Evolutionary conservation across 2,888 invertebrate species (phyloP), one percentile per base, ranked within the genome.

Genomic region (Hydrotaea diabolus): DNA sequence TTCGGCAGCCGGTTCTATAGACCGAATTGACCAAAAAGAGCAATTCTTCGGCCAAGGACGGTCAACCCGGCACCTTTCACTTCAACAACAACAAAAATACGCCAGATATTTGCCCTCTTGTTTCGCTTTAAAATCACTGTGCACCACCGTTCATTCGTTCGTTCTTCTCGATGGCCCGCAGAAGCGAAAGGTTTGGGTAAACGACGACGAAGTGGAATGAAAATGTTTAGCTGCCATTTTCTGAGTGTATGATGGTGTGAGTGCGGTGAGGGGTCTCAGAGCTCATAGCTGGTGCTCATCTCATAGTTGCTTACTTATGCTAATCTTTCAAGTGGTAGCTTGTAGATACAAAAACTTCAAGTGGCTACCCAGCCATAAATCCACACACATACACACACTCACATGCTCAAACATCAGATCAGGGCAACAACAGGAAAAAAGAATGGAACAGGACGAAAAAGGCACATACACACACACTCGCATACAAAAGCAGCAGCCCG

Each of bases 301-400:
- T 21, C 77, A 59, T 85, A 87, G 85, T 82, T 86, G 80, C 84
- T 86, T 86, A 83, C 87, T 88, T 88, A 87, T 88, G 90, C 89
- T 91, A 90, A 90, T 90, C 90, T 91, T 88, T 89, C 90, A 91
- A 90, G 91, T 91, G 91, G 85, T 46, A 69, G 82, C 79, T 85
- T 76, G 78, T 73, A 69, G 43, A 79, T 80, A 55, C 23, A 76
- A 39, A 82, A 75, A 62, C 71, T 77, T 80, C 82, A 84, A 84
- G 77, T 83, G 85, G 81, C 81, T 72, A 83, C 64, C 74, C 83
- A 86, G 81, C n/a, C 66, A 36, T 49, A 49, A 53, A 49, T 46
- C 8, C 23, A 78, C 77, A 83, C 53, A 82, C 55, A 72, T 53
- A 75, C 43, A 43, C 19, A 49, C 53, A 79, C 19, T 57, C 43